A percentile compares a stretch with the other conserved stretches of the same genome.
phyloP scores from a whole-genome alignment of 2,113 vertebrate genomes.

The Lepidothrix coronata region DNA sequence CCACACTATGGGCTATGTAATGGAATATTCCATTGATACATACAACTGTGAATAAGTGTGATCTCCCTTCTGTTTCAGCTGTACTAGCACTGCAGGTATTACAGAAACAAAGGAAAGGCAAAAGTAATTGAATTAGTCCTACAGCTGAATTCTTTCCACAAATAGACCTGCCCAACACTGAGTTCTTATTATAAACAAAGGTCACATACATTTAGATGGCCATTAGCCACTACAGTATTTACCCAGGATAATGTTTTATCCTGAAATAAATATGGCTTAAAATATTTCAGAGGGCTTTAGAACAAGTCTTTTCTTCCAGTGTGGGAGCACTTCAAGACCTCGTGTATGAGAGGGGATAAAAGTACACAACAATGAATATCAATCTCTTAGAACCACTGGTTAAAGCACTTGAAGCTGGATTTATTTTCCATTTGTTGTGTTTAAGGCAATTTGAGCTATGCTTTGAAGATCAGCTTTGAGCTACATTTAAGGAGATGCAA shows the following conservation, averaged over 20 bases:
- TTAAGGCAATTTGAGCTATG: not conserved
- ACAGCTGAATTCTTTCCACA: not conserved
- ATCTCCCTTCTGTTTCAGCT: not conserved
- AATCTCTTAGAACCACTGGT: not conserved
- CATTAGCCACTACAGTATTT: not conserved
- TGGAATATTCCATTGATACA: not conserved
- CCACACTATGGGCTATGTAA: not conserved
- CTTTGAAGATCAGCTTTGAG: conserved; percentile 25
- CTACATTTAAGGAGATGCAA: not conserved
- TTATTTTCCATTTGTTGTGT: not conserved
- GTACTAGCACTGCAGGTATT: not conserved
- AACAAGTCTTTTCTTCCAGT: not conserved
- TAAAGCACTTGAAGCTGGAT: not conserved
- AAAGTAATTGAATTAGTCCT: not conserved
- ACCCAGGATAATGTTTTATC: not conserved
- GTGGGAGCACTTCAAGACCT: not conserved
- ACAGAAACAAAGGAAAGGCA: not conserved
- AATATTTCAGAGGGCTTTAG: not conserved
- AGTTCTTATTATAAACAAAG: not conserved
- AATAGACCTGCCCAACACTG: not conserved
- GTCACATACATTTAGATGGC: not conserved
- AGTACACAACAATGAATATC: not conserved
- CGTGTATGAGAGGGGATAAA: not conserved
- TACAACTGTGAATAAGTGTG: not conserved
- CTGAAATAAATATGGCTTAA: not conserved